Conservation (phyloP, 2,888 invertebrate genomes). For the Pachymerium ferrugineum region DNA sequence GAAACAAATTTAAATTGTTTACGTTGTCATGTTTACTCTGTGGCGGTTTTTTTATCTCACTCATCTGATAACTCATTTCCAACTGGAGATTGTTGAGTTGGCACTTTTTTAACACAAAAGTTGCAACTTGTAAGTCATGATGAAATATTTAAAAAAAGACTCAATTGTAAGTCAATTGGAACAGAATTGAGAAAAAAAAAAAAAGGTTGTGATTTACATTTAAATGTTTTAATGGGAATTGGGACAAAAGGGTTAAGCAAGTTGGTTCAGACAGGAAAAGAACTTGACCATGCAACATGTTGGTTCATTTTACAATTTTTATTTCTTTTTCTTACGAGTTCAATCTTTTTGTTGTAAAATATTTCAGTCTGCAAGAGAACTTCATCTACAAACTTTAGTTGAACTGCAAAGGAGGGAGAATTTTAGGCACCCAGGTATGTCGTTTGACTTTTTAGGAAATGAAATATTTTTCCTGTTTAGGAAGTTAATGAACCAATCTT, state of each 20-base stretch:
- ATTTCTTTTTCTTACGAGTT: background rate
- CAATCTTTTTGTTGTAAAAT: too few relatives aligned
- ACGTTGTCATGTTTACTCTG: too few relatives aligned
- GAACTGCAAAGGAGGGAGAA: conserved; percentile 38
- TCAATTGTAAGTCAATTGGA: background rate
- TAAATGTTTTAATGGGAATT: background rate
- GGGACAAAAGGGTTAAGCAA: background rate
- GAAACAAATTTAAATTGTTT: too few relatives aligned
- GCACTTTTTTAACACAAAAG: too few relatives aligned
- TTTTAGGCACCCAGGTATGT: conserved; percentile 37
- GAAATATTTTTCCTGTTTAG: background rate
- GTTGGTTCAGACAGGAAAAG: background rate
- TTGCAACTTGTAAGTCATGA: too few relatives aligned
- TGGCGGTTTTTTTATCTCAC: too few relatives aligned
- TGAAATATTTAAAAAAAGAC: too few relatives aligned
- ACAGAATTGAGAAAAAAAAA: background rate
- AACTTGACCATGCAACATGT: background rate
- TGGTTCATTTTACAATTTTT: background rate
- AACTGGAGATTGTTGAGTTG: too few relatives aligned
- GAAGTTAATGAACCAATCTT: background rate
- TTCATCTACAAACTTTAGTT: conserved; percentile 37
- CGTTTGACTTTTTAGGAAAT: background rate
- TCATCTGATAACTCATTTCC: too few relatives aligned
- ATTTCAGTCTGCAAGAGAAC: conserved; percentile 33
- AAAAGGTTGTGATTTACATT: background rate